Evolutionary conservation across 35 echinoderm and acorn worm genomes (phyloP).

Genomic region (Apostichopus californicus): DNA sequence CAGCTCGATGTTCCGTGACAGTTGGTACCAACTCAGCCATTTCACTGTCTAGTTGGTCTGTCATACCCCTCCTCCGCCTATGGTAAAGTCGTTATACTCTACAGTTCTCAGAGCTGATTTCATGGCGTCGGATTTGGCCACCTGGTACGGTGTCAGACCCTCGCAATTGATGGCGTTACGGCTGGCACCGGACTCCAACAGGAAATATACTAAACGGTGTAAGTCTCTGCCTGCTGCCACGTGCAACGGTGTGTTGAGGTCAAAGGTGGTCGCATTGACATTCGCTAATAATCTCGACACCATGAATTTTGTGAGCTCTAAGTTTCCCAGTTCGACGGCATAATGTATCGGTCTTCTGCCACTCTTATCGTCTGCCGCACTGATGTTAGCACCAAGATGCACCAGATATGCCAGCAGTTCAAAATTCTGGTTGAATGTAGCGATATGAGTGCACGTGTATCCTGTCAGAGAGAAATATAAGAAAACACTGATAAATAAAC

Average conservation of each 20-base stretch:
- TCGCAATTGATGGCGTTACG: slow-evolving; percentile 74
- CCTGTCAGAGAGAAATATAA: slow-evolving; percentile 55
- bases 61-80: slow-evolving; percentile 3
- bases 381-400: slow-evolving; percentile 69
- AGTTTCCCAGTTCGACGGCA: slow-evolving; percentile 74
- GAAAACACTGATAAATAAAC: neutral
- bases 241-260: slow-evolving; percentile 88
- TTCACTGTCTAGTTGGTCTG: neutral
- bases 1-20: too few species aligned
- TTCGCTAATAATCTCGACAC: slow-evolving; percentile 57
- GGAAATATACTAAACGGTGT: slow-evolving; percentile 43
- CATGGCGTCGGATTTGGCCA: slow-evolving; percentile 47
- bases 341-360: slow-evolving; percentile 83
- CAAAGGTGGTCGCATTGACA: slow-evolving; percentile 84
- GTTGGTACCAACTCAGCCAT: too few species aligned
- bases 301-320: slow-evolving; percentile 66
- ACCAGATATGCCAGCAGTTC: slow-evolving; percentile 66
- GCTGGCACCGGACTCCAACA: slow-evolving; percentile 69
- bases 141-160: slow-evolving; percentile 60
- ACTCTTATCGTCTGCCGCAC: slow-evolving; percentile 88
- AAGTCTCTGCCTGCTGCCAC: slow-evolving; percentile 74
- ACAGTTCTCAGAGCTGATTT: neutral
- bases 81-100: slow-evolving; percentile 37
- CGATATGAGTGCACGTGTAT: slow-evolving; percentile 85
- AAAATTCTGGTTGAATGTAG: slow-evolving; percentile 46